A percentile compares a stretch with the other conserved stretches of the same genome.
Conservation (phyloP, 1,140 invertebrate genomes). For the Drosophila athabasca region DNA sequence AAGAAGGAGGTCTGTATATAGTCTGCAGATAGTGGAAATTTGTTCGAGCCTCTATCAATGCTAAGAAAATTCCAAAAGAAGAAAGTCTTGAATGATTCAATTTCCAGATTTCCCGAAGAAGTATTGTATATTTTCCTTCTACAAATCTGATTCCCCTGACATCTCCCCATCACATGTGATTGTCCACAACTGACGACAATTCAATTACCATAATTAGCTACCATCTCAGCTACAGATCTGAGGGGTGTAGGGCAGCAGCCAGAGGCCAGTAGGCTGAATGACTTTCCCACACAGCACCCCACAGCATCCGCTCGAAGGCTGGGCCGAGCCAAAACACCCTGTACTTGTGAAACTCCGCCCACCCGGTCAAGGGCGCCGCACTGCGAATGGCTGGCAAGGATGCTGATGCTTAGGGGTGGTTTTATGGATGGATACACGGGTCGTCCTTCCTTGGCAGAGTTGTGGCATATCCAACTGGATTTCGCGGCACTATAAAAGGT, state of each 20-base stretch:
- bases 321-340: conserved; percentile 50
- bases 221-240: background rate
- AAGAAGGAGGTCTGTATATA: too few species aligned
- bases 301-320: conserved; percentile 24
- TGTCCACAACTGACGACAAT: background rate
- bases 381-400: conserved; percentile 57
- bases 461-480: conserved; percentile 69
- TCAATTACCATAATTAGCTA: conserved; percentile 38
- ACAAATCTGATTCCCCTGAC: too few species aligned
- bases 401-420: conserved; percentile 61
- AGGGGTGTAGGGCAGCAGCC: background rate
- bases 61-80: background rate
- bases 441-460: conserved; percentile 21
- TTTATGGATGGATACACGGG: background rate
- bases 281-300: conserved; percentile 44
- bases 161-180: too few species aligned
- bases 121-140: background rate
- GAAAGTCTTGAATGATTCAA: background rate
- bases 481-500: conserved; percentile 68
- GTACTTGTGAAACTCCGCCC: conserved; percentile 72
- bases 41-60: background rate
- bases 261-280: conserved; percentile 19
- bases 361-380: conserved; percentile 28
- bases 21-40: too few species aligned
- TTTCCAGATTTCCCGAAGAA: background rate